Conservation (phyloP, 2,888 invertebrate species). For the Molanna angustata region DNA sequence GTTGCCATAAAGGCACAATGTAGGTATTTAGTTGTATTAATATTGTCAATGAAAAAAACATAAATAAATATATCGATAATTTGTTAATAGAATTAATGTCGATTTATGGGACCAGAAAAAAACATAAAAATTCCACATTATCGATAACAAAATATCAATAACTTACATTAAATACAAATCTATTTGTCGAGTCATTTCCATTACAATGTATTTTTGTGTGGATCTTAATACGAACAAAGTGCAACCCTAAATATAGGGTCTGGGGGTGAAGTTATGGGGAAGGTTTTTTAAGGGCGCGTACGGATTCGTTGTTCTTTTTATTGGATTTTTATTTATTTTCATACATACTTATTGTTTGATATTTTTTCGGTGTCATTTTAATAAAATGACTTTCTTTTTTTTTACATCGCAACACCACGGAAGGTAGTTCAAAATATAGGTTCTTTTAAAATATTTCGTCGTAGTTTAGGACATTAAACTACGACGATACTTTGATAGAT, state of each 20-base stretch:
- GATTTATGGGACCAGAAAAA: slow-evolving; percentile 20
- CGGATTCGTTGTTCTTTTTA: not conserved
- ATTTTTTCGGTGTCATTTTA: not conserved
- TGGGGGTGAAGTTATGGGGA: not conserved
- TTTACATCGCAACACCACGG: too few relatives aligned
- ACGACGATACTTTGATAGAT: too few relatives aligned
- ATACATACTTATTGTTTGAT: not conserved
- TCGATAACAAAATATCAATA: slow-evolving; percentile 24
- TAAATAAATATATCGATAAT: slow-evolving; percentile 8
- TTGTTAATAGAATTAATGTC: not conserved
- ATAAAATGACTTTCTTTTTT: not conserved
- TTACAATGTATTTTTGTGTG: not conserved
- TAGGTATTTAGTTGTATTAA: too few relatives aligned
- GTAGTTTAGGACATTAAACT: too few relatives aligned
- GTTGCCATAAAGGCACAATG: too few relatives aligned
- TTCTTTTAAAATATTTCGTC: too few relatives aligned
- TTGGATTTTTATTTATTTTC: slow-evolving; percentile 6
- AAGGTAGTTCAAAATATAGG: too few relatives aligned
- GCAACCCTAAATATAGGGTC: not conserved
- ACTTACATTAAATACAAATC: slow-evolving; percentile 4
- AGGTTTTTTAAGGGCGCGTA: not conserved
- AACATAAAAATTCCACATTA: slow-evolving; percentile 26
- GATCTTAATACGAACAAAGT: not conserved
- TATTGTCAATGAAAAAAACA: not conserved
- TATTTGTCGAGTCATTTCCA: not conserved